Evolutionary conservation across 2,797 vertebrate genomes (phyloP), one percentile per base, ranked within the genome.

Genomic region (Atherinosoma microstoma): DNA sequence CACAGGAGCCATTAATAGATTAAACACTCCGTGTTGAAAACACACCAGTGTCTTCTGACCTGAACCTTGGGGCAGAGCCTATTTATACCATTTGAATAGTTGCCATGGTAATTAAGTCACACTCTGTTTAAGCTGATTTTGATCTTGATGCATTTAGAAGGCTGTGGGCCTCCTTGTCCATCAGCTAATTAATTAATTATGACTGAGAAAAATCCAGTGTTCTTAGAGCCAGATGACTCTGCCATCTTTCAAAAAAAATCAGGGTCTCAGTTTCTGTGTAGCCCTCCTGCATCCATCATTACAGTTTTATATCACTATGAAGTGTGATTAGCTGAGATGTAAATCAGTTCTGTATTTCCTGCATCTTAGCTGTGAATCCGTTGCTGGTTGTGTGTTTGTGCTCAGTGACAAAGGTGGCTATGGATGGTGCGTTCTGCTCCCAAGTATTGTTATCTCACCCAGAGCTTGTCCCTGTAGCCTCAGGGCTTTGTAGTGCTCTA

Each of bases 151-250:
- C 79, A 77, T 84, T 88, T 58, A 84, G 90, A 93, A 89, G 80
- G 84, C 82, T 56, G 72, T 59, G 74, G 87, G 84, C 81, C 82
- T 87, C 66, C 73, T 72, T 83, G 90, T 89, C 91, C 85, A 84
- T 93, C 90, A 92, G 91, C 83, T 89, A 82, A 93, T 93, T 89
- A 93, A 92, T 91, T 83, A 91, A 87, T 89, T 82, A 91, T 91
- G 92, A 91, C 88, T 91, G 83, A 89, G 82, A 90, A 78, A 89
- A 85, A 82, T 74, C 58, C 81, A 66, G 79, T 78, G 76, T 90
- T 86, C 82, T 76, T 75, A 73, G 83, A 89, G 76, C 58, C 70
- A 61, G 85, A 89, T 57, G 82, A 90, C 60, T 75, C 36, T 36
- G 35, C 79, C 67, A 64, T 86, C 64, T 84, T 84, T 68, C 16